phyloP scores from a whole-genome alignment of 2,113 vertebrate species.

The Megaleporinus macrocephalus region DNA sequence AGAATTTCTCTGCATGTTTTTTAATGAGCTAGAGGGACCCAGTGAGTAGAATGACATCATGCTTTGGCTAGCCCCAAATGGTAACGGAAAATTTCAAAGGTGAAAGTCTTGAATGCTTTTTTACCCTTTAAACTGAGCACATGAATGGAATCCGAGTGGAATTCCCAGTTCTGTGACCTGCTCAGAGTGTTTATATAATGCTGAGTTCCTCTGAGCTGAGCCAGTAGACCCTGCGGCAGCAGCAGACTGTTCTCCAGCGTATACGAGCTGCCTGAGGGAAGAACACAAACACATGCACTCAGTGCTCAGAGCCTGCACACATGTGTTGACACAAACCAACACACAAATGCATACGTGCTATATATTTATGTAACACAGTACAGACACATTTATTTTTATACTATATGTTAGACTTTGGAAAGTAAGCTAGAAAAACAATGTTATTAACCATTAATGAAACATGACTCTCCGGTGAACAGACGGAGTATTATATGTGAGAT shows the following conservation, averaged over 20 bases:
- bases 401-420: too few relatives aligned
- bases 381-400: not conserved
- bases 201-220: not conserved
- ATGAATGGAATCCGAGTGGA: not conserved
- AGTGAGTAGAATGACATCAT: too few relatives aligned
- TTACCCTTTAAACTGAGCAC: not conserved
- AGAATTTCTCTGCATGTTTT: too few relatives aligned
- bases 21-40: too few relatives aligned
- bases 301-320: not conserved
- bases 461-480: too few relatives aligned
- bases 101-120: not conserved
- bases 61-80: too few relatives aligned
- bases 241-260: not conserved
- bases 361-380: not conserved
- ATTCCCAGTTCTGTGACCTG: constrained; percentile 16
- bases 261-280: not conserved
- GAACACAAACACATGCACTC: constrained; percentile 3
- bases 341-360: not conserved
- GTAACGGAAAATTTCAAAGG: too few relatives aligned
- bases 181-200: not conserved
- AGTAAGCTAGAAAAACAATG: not conserved
- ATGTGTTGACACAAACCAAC: not conserved
- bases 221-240: not conserved
- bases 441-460: not conserved
- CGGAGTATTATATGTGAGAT: not conserved